A percentile compares a stretch with the other conserved stretches of the same genome.
These are phyloP conservation scores for Biston betularia DNA, from an alignment of 2,888 invertebrate genomes.

Conservation along the genomic window DNA sequence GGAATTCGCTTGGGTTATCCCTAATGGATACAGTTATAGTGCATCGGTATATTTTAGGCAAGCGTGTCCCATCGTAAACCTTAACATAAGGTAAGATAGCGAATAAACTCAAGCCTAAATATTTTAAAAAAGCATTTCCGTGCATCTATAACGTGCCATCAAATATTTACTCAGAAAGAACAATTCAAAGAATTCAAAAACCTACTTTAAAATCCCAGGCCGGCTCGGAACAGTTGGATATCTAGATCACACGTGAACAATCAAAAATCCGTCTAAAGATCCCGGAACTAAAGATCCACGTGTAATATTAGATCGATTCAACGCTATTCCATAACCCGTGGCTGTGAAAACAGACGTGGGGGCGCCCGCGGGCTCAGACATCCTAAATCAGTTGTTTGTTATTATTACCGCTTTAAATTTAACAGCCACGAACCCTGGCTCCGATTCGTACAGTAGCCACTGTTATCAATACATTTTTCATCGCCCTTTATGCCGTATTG, in stretches of 20 bases:
- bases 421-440: constrained; percentile 5
- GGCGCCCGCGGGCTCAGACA: constrained; percentile 22
- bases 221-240: neutral
- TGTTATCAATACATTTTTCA: constrained; percentile 35
- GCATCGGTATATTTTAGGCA: too few species aligned
- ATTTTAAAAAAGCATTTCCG: too few species aligned
- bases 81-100: too few species aligned
- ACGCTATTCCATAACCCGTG: constrained; percentile 1
- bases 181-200: neutral
- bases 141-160: too few species aligned
- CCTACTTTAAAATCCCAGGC: neutral
- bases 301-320: neutral
- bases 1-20: too few species aligned
- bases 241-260: constrained; percentile 1
- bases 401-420: constrained; percentile 15
- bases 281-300: constrained; percentile 7
- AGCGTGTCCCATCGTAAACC: too few species aligned
- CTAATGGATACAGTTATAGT: too few species aligned
- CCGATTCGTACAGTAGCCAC: constrained; percentile 7
- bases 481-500: constrained; percentile 51
- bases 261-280: neutral
- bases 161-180: neutral
- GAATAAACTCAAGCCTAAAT: too few species aligned
- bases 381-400: constrained; percentile 29
- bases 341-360: constrained; percentile 22